A percentile compares a stretch with the other conserved stretches of the same genome.
Conservation (phyloP, 2,888 invertebrate species). For the Dendrolimus houi region DNA sequence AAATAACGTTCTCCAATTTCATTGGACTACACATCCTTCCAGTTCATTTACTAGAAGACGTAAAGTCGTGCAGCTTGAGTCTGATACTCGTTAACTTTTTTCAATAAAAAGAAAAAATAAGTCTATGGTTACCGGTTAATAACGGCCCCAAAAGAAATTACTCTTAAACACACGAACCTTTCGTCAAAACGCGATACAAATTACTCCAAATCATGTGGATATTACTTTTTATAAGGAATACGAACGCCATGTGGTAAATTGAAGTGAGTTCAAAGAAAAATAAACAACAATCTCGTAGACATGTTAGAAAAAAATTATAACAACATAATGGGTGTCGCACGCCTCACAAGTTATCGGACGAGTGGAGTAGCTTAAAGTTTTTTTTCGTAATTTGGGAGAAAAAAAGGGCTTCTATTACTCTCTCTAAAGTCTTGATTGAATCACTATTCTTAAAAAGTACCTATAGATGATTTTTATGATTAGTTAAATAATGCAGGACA, state of each 20-base stretch:
- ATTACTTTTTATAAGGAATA: constrained; percentile 55
- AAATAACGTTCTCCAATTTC: constrained; percentile 11
- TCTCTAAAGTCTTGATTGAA: too few species aligned
- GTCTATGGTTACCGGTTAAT: constrained; percentile 52
- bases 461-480: too few species aligned
- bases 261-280: constrained; percentile 21
- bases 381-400: too few species aligned
- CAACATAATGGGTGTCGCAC: constrained; percentile 46
- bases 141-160: constrained; percentile 53
- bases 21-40: constrained; percentile 17
- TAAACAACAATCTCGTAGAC: background rate
- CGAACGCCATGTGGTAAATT: constrained; percentile 71
- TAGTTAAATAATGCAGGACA: too few species aligned
- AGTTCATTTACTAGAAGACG: constrained; percentile 28
- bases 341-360: constrained; percentile 41
- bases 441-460: too few species aligned
- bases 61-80: constrained; percentile 26
- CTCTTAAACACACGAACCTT: constrained; percentile 63
- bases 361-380: background rate
- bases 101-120: constrained; percentile 34
- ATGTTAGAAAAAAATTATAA: constrained; percentile 42
- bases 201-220: constrained; percentile 69
- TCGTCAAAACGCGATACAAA: constrained; percentile 63
- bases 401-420: too few species aligned
- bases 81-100: constrained; percentile 56